Evolutionary conservation across 2,888 invertebrate species (phyloP), one percentile per base, ranked within the genome.

Genomic region (Trissolcus brochymenae): DNA sequence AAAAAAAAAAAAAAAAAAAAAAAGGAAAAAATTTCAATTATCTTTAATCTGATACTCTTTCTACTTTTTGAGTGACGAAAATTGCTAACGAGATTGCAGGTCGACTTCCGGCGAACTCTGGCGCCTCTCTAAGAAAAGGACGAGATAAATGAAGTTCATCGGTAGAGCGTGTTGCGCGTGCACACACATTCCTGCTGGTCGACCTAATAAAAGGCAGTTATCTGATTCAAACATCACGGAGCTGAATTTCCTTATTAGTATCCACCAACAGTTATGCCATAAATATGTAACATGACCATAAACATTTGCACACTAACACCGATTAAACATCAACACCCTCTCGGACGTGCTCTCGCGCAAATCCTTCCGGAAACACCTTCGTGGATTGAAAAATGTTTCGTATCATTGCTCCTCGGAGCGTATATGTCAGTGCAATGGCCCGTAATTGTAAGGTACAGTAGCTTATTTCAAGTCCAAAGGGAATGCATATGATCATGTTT

Each of bases 171-270:
- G 51, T 50, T 49, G 35, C 41, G 46, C 17, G 57, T 51, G 40
- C 55, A 29, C 57, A 72, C 41, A 46, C 56, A 57, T 74, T 61
- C 61, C 67, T 62, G 46, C 53, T 49, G 46, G 57, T 75, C 74
- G 74, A 75, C 74, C 74, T 75, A 75, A 75, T 75, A 75, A 75
- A 68, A 75, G 35, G 62, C 68, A 75, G 67, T 75, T 75, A 75
- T 75, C 74, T 75, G 74, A 75, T 75, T 75, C 64, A 75, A 75
- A 68, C 74, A 61, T 68, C 54, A 68, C 57, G 68, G 53, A 68
- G 62, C 43, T 67, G 67, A 68, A 68, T 67, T 74, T 68, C 74
- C 74, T 64, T 75, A 68, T 68, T 75, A 50, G 68, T 64, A 68
- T 68, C 68, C 56, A 51, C 21, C 75, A 61, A 68, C 75, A 75